Percentiles rank a stretch among this genome's conserved stretches.
phyloP scores from a whole-genome alignment of 1,140 invertebrate species.

The Lordiphosa stackelbergi region DNA sequence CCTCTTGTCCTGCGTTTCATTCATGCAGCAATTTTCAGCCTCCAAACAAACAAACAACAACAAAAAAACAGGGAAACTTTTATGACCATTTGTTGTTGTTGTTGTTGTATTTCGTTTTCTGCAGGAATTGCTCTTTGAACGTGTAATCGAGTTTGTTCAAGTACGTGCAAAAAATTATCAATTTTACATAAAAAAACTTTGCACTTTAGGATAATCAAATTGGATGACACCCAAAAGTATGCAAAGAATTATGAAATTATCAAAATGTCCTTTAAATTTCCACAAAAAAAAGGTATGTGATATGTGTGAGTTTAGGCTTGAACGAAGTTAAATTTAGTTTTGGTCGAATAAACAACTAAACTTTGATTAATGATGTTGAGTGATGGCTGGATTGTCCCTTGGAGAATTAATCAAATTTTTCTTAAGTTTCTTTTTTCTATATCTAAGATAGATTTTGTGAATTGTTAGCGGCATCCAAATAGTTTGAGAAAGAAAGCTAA shows the following conservation, averaged over 20 bases:
- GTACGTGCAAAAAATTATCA: constrained; percentile 41
- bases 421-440: no score
- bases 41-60: constrained; percentile 23
- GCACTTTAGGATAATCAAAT: constrained; percentile 23
- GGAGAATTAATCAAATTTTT: constrained; percentile 6
- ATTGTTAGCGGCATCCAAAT: no score
- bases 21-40: constrained; percentile 17
- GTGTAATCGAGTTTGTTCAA: constrained; percentile 42
- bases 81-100: constrained; percentile 31
- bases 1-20: constrained; percentile 1
- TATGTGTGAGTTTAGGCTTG: background rate
- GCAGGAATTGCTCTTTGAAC: constrained; percentile 29
- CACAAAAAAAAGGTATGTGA: background rate
- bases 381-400: constrained; percentile 2
- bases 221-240: background rate
- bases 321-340: constrained; percentile 3
- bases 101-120: constrained; percentile 6
- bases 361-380: constrained; percentile 11
- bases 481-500: no score
- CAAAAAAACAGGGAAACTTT: constrained; percentile 13
- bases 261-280: no score
- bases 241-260: background rate
- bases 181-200: constrained; percentile 20
- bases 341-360: constrained; percentile 7
- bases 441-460: no score